Evolutionary conservation across 2,113 vertebrate genomes (phyloP), one percentile per base, ranked within the genome.

Genomic region (Prolemur simus): DNA sequence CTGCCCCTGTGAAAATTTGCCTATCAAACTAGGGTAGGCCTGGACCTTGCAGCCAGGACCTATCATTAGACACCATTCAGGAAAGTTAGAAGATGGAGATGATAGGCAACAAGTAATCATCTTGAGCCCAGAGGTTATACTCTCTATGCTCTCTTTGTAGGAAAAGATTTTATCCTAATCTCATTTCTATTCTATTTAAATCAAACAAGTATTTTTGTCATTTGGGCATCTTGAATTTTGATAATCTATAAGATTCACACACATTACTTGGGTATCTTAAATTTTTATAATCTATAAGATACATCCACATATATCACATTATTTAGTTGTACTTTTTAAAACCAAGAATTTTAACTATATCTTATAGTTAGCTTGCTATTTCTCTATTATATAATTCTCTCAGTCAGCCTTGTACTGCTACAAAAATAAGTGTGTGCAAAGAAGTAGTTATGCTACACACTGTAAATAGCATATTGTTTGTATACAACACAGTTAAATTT

Each of bases 401-500:
- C 68, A 58, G n/a, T 91, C 20, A 76, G 49, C 27, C 17, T 66
- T 68, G 14, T 42, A 82, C 27, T 87, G 4, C 49, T 52, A 96
- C 0, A 87, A 82, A 83, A 87, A 76, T 52, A 34, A 63, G 9
- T 18, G 88, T 34, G 34, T 47, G 42, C 60, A 69, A 91, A 83
- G 45, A 18, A 74, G 23, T 69, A 78, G 20, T 68, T 81, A 56
- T 52, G 13, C 29, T 63, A 69, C 39, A 58, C 10, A 39, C 42
- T 60, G 21, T 91, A 58, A 85, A 73, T 5, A 96, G 34, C 39
- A 82, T 83, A 76, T 42, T 82, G 76, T 82, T 96, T 83, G 45
- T 80, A 58, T 21, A 91, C 34, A 87, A 83, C 83, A 21, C 32
- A 54, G 73, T 32, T 81, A 81, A 96, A 94, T 83, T 69, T 87